Evolutionary conservation across 2,888 invertebrate species (phyloP).

Genomic region (Dryobota labecula): DNA sequence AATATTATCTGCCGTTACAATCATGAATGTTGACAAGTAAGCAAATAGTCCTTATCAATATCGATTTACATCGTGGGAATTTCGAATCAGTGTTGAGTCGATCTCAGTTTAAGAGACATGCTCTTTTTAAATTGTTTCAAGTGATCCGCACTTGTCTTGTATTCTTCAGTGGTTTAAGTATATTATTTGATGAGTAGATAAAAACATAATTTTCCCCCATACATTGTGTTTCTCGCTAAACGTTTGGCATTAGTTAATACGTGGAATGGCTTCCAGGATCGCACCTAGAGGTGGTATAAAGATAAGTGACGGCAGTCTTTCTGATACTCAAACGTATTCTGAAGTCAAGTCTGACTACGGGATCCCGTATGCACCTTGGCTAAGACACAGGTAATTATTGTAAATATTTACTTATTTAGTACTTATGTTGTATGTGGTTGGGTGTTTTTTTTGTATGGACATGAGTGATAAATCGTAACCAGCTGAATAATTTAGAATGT

Average conservation of each 20-base stretch:
- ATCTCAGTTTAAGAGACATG: constrained; percentile 12
- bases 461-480: constrained; percentile 59
- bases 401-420: constrained; percentile 54
- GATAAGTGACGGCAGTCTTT: constrained; percentile 95
- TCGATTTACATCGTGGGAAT: constrained; percentile 69
- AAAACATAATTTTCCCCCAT: not conserved
- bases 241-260: constrained; percentile 42
- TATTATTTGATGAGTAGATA: not conserved
- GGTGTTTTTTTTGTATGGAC: constrained; percentile 61
- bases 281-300: constrained; percentile 90
- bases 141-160: constrained; percentile 5
- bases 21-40: constrained; percentile 65
- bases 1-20: constrained; percentile 22
- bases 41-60: constrained; percentile 69
- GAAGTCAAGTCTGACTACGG: constrained; percentile 94
- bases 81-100: constrained; percentile 43
- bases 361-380: constrained; percentile 96
- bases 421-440: constrained; percentile 63
- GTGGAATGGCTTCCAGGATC: constrained; percentile 77
- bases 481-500: constrained; percentile 35
- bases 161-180: constrained; percentile 1
- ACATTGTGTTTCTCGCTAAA: constrained; percentile 10
- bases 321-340: constrained; percentile 95
- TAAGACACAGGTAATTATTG: constrained; percentile 93
- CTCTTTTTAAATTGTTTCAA: constrained; percentile 11